phyloP scores from a whole-genome alignment of 2,113 vertebrate genomes.

The Ophthalmolycus amberensis region DNA sequence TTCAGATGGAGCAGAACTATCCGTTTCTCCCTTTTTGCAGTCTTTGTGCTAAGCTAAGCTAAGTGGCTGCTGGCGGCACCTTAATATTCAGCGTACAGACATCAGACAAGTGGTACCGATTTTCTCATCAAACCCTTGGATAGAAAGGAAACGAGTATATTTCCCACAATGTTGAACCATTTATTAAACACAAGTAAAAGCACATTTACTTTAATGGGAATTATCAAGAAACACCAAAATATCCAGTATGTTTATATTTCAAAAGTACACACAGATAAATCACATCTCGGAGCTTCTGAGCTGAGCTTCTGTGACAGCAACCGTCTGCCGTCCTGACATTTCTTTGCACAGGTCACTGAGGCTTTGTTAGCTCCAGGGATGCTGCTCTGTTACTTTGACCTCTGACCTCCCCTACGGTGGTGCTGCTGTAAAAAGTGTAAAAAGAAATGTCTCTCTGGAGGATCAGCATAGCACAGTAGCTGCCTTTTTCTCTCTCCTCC shows the following conservation, averaged over 20 bases:
- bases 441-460: constrained; percentile 15
- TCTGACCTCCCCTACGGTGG: constrained; percentile 1
- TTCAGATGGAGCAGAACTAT: not conserved
- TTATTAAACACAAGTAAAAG: not conserved
- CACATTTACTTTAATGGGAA: not conserved
- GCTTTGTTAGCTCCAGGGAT: not conserved
- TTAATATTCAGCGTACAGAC: not conserved
- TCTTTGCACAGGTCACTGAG: not conserved
- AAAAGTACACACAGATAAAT: not conserved
- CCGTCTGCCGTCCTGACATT: not conserved
- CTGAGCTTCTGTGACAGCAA: constrained; percentile 7
- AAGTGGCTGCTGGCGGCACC: not conserved
- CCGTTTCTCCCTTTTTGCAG: not conserved
- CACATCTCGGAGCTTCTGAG: no score
- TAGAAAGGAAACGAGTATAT: not conserved
- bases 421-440: not conserved
- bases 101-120: not conserved
- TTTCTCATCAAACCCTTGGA: not conserved
- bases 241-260: not conserved
- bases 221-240: not conserved
- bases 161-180: not conserved
- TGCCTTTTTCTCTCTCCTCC: not conserved
- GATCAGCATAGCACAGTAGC: not conserved
- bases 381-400: not conserved
- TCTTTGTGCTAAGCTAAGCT: not conserved